phyloP scores from a whole-genome alignment of 2,113 vertebrate genomes.

The Hyaena hyaena region DNA sequence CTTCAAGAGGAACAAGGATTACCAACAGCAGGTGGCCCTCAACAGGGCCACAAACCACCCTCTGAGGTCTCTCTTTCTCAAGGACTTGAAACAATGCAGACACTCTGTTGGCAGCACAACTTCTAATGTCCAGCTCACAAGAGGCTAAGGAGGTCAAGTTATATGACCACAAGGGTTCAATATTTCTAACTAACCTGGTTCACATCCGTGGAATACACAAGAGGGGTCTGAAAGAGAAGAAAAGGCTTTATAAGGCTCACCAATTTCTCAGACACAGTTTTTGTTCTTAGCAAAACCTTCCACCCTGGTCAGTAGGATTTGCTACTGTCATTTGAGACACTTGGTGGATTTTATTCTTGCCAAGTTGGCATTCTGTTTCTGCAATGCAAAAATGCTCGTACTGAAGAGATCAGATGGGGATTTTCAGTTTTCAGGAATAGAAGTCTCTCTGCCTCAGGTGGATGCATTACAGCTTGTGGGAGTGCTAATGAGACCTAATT shows the following conservation, averaged over 20 bases:
- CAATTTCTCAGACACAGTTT: neutral
- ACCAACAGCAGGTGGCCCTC: neutral
- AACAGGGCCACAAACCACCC: neutral
- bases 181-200: neutral
- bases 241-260: neutral
- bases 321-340: neutral
- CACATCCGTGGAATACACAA: neutral
- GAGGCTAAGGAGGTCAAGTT: neutral
- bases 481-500: slow-evolving; percentile 56
- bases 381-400: neutral
- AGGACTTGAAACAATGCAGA: neutral
- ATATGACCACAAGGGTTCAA: neutral
- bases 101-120: neutral
- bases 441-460: neutral
- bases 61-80: neutral
- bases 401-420: neutral
- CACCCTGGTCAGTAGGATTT: neutral
- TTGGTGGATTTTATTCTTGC: neutral
- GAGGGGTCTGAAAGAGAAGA: neutral
- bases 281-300: neutral
- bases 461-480: neutral
- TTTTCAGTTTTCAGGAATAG: neutral
- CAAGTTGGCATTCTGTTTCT: neutral
- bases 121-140: neutral
- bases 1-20: neutral